Conservation (phyloP, 2,113 vertebrate genomes). For the Aegotheles bennettii region DNA sequence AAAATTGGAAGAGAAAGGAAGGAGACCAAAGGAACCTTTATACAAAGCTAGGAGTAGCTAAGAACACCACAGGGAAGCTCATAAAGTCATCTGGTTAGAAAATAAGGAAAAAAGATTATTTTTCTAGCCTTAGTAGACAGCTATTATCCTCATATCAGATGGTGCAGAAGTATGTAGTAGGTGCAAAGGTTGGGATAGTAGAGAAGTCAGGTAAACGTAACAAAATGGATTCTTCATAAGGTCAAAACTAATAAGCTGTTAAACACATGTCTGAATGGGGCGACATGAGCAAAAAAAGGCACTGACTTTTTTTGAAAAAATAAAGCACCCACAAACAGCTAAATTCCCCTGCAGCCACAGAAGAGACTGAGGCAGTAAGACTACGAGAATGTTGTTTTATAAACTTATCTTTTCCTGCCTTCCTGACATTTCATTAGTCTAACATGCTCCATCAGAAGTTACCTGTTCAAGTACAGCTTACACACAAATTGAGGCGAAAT, state of each 20-base stretch:
- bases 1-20: not conserved
- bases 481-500: not conserved
- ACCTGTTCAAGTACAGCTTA: not conserved
- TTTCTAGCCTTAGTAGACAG: not conserved
- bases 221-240: not conserved
- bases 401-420: not conserved
- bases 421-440: not conserved
- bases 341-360: not conserved
- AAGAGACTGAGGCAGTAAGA: not conserved
- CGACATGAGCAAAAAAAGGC: not conserved
- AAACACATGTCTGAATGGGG: not conserved
- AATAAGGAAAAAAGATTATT: not conserved
- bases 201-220: not conserved
- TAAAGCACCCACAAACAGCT: not conserved
- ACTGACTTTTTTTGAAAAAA: not conserved
- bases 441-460: not conserved
- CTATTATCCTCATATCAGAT: not conserved
- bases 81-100: not conserved
- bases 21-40: constrained; percentile 44
- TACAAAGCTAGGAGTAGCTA: constrained; percentile 16
- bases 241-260: not conserved
- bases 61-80: constrained; percentile 34
- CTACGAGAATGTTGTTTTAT: not conserved
- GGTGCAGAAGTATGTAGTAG: not conserved
- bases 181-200: not conserved